Conservation (phyloP, 2,113 vertebrate species). For the Megaptera novaeangliae region DNA sequence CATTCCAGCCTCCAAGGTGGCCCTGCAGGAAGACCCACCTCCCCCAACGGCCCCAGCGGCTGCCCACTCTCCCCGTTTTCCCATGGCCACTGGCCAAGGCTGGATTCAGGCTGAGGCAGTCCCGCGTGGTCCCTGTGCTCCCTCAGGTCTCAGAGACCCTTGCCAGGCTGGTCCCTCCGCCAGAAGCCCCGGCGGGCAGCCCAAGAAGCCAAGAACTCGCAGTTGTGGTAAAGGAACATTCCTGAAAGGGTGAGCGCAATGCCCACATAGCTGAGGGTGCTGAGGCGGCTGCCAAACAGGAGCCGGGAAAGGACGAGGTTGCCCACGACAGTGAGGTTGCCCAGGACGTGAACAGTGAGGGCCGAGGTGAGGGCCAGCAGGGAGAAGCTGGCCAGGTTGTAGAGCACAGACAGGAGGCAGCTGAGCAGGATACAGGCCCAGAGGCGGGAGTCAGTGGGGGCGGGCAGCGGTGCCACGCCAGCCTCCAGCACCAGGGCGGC, state of each 20-base stretch:
- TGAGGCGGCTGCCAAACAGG: slow-evolving; percentile 90
- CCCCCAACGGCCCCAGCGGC: not conserved
- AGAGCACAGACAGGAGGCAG: slow-evolving; percentile 94
- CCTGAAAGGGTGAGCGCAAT: slow-evolving; percentile 89
- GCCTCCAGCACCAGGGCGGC: slow-evolving; percentile 91
- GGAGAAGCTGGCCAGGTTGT: slow-evolving; percentile 96
- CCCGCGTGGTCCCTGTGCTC: not conserved
- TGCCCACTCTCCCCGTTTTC: not conserved
- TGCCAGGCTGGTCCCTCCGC: not conserved
- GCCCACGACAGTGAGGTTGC: slow-evolving; percentile 93
- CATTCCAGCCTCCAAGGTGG: not conserved
- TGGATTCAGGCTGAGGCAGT: not conserved
- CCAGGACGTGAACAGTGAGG: slow-evolving; percentile 95
- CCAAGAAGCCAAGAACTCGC: slow-evolving; percentile 85
- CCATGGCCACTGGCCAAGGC: not conserved
- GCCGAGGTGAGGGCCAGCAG: slow-evolving; percentile 95
- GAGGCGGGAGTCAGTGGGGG: slow-evolving; percentile 83
- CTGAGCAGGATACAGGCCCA: slow-evolving; percentile 95
- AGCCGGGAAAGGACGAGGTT: slow-evolving; percentile 92
- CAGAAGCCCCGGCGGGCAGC: slow-evolving; percentile 68
- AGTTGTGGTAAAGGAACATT: slow-evolving; percentile 96
- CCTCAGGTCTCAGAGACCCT: slow-evolving; percentile 53
- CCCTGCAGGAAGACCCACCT: not conserved
- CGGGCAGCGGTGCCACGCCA: slow-evolving; percentile 83
- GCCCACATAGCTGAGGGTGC: slow-evolving; percentile 90